These are phyloP conservation scores for Thelaira solivaga DNA, from an alignment of 2,888 invertebrate species.

Conservation along the genomic window DNA sequence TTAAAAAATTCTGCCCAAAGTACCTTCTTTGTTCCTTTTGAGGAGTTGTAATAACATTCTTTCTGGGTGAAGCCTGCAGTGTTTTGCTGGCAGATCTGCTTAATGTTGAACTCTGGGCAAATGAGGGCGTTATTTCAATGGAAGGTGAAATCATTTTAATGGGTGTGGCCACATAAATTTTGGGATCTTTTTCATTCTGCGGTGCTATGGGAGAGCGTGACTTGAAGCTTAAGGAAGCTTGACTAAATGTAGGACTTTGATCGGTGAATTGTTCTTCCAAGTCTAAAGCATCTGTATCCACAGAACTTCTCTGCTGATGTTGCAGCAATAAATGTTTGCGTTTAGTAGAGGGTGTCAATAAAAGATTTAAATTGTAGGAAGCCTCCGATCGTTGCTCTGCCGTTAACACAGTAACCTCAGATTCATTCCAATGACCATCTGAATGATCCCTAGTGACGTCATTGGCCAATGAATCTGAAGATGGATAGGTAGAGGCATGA, in stretches of 20 bases:
- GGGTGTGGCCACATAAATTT: background rate
- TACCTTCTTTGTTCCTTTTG: constrained; percentile 58
- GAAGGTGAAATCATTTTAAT: constrained; percentile 49
- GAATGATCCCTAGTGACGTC: constrained; percentile 88
- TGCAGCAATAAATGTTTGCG: constrained; percentile 87
- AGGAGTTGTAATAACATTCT: constrained; percentile 14
- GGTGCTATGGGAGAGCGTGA: constrained; percentile 49
- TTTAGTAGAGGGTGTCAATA: constrained; percentile 87
- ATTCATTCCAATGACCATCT: constrained; percentile 93
- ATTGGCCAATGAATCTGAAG: constrained; percentile 89
- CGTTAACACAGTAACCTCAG: constrained; percentile 89
- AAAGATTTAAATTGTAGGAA: constrained; percentile 78
- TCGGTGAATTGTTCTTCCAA: constrained; percentile 82
- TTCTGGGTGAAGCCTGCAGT: constrained; percentile 40
- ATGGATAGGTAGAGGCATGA: constrained; percentile 86
- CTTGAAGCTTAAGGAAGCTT: constrained; percentile 48
- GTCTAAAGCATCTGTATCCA: constrained; percentile 89
- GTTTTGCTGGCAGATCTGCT: constrained; percentile 1
- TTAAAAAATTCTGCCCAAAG: background rate
- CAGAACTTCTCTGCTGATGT: constrained; percentile 90
- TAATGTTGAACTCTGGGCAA: constrained; percentile 1
- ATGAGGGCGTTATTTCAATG: constrained; percentile 53
- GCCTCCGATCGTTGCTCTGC: constrained; percentile 79
- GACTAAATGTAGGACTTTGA: constrained; percentile 72
- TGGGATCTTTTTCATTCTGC: constrained; percentile 41